These are phyloP conservation scores for Sminthurides bifidus DNA, from an alignment of 1,140 invertebrate genomes.

Conservation along the genomic window DNA sequence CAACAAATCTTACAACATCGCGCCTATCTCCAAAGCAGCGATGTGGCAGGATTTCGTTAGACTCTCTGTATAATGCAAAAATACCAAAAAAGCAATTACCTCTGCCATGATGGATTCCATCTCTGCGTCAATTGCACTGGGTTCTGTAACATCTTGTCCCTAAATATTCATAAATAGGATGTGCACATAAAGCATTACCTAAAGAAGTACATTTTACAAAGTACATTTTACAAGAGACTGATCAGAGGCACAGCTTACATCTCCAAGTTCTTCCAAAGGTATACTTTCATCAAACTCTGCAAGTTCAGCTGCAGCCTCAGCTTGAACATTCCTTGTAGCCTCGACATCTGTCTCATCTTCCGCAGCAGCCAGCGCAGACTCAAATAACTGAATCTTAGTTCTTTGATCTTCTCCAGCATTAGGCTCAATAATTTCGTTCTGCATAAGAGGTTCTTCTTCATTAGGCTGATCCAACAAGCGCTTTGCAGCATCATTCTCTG, in stretches of 20 bases:
- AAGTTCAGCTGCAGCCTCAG: constrained; percentile 83
- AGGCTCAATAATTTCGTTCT: not conserved
- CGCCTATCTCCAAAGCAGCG: too few relatives aligned
- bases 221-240: not conserved
- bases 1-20: not conserved
- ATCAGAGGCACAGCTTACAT: constrained; percentile 3
- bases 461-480: not conserved
- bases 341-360: constrained; percentile 91
- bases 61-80: constrained; percentile 11
- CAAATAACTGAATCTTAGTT: constrained; percentile 40
- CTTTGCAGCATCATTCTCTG: constrained; percentile 10
- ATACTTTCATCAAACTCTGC: constrained; percentile 95
- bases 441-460: not conserved
- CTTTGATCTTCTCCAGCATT: not conserved
- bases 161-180: too few relatives aligned
- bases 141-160: constrained; percentile 8
- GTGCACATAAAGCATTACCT: not conserved
- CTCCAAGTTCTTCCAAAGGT: constrained; percentile 63
- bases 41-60: too few relatives aligned
- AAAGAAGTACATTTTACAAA: not conserved
- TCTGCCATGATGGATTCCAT: constrained; percentile 15
- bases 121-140: constrained; percentile 6
- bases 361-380: constrained; percentile 72
- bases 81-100: constrained; percentile 7
- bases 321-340: constrained; percentile 76